A percentile compares a stretch with the other conserved stretches of the same genome.
phyloP scores from a whole-genome alignment of 1,140 invertebrate genomes.

The Rhyzopertha dominica region DNA sequence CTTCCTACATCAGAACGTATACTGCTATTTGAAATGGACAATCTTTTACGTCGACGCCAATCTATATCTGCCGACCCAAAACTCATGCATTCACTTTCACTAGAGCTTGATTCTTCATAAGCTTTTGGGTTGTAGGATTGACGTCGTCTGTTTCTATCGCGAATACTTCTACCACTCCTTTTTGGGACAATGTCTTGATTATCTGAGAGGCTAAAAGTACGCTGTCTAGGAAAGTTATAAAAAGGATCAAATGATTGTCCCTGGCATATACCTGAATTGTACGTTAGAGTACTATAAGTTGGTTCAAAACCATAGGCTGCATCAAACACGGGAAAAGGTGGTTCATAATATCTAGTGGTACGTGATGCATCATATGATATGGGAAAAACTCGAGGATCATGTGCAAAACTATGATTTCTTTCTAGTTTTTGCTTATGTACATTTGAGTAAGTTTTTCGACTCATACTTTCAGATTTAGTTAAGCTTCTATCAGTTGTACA shows the following conservation, averaged over 20 bases:
- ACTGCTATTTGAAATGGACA: constrained; percentile 39
- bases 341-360: too few relatives aligned
- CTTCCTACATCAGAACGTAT: constrained; percentile 42
- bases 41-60: constrained; percentile 37
- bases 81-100: constrained; percentile 41
- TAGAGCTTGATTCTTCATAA: constrained; percentile 45
- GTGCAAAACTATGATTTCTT: too few relatives aligned
- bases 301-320: too few relatives aligned
- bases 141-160: constrained; percentile 49
- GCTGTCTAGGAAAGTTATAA: too few relatives aligned
- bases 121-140: constrained; percentile 53
- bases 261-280: too few relatives aligned
- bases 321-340: too few relatives aligned
- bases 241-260: too few relatives aligned
- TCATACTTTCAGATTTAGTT: constrained; percentile 43
- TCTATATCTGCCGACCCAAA: constrained; percentile 44
- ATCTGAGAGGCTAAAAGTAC: constrained; percentile 39
- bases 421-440: too few relatives aligned
- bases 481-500: constrained; percentile 37
- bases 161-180: constrained; percentile 40
- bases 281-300: too few relatives aligned
- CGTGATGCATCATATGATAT: too few relatives aligned
- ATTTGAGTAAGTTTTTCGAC: constrained; percentile 38
- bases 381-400: too few relatives aligned
- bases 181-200: constrained; percentile 33